Conservation (phyloP, 1,140 invertebrate genomes). For the Atta colombica region DNA sequence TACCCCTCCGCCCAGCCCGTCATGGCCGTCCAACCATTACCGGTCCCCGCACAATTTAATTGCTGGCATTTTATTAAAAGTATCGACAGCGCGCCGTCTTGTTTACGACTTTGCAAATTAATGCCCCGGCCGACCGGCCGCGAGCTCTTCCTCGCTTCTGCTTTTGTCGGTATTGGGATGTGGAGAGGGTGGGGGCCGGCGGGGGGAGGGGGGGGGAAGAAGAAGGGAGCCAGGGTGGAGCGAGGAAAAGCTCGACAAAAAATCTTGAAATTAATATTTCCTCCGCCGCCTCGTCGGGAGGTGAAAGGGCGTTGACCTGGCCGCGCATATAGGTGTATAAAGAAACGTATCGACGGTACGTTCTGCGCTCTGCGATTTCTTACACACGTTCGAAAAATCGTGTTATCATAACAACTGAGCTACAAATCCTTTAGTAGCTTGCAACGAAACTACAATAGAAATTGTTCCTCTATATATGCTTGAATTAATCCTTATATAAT, state of each 20-base stretch:
- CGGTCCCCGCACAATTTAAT: constrained; percentile 83
- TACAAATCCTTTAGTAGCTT: constrained; percentile 21
- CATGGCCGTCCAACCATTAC: constrained; percentile 69
- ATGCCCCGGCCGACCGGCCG: constrained; percentile 70
- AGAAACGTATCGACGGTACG: constrained; percentile 63
- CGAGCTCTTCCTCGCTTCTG: constrained; percentile 68
- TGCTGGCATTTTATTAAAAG: constrained; percentile 86
- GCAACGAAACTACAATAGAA: background rate
- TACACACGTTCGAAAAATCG: constrained; percentile 23
- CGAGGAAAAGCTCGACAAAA: constrained; percentile 69
- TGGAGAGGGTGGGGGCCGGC: background rate
- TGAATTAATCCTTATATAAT: background rate
- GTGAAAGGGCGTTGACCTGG: constrained; percentile 71
- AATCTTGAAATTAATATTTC: constrained; percentile 77
- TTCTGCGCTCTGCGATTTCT: constrained; percentile 52
- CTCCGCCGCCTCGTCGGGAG: constrained; percentile 69
- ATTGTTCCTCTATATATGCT: background rate
- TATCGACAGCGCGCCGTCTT: constrained; percentile 84
- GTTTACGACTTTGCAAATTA: constrained; percentile 85
- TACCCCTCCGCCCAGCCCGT: constrained; percentile 58
- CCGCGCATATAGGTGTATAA: constrained; percentile 60
- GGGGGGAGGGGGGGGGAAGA: constrained; percentile 6
- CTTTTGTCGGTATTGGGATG: constrained; percentile 66
- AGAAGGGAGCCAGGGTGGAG: constrained; percentile 33
- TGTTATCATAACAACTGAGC: constrained; percentile 10